Percentiles rank a stretch among this genome's conserved stretches.
Conservation (phyloP, 1,140 invertebrate genomes). For the Tribolium castaneum region DNA sequence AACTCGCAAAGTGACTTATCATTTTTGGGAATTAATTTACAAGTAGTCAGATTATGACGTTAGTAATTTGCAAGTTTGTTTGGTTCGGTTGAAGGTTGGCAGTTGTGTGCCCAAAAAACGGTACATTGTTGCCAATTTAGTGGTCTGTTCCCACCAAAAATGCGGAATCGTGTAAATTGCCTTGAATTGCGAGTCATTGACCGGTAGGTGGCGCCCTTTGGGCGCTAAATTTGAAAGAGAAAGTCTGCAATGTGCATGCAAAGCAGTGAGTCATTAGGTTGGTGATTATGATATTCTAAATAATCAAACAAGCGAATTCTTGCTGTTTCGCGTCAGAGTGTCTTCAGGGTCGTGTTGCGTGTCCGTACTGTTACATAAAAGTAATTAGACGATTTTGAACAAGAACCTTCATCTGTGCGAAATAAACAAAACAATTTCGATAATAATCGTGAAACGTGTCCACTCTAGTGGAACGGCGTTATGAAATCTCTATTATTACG, state of each 20-base stretch:
- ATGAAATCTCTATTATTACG: conserved; percentile 34
- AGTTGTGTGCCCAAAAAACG: background rate
- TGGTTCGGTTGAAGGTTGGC: background rate
- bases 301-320: conserved; percentile 6
- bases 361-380: conserved; percentile 23
- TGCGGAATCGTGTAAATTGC: conserved; percentile 4
- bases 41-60: background rate
- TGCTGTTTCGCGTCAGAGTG: background rate
- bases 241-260: conserved; percentile 16
- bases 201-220: background rate
- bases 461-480: conserved; percentile 13
- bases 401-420: conserved; percentile 29
- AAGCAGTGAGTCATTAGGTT: conserved; percentile 24
- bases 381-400: conserved; percentile 5
- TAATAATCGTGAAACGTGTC: conserved; percentile 10
- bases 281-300: conserved; percentile 22
- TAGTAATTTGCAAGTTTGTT: conserved; percentile 1
- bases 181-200: conserved; percentile 5
- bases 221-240: background rate
- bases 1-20: background rate
- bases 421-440: conserved; percentile 27
- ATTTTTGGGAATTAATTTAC: conserved; percentile 2
- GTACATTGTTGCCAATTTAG: background rate
- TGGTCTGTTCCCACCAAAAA: background rate
- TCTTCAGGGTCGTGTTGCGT: conserved; percentile 14